phyloP scores from a whole-genome alignment of 2,113 vertebrate genomes.

The Paradisaea rubra region DNA sequence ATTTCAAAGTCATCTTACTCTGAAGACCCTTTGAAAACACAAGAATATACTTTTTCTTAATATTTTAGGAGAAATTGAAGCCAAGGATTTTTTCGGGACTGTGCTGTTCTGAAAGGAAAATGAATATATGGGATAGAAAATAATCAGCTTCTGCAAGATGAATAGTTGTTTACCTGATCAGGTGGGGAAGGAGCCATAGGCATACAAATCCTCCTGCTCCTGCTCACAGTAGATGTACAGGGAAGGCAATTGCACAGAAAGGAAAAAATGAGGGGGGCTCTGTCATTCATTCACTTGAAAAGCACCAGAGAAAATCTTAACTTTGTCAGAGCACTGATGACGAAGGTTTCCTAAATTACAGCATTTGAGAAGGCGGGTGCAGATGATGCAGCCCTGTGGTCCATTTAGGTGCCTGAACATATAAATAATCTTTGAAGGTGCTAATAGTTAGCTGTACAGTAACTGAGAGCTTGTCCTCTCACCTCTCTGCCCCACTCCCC shows the following conservation, averaged over 20 bases:
- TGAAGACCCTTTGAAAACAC: background rate
- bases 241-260: background rate
- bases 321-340: background rate
- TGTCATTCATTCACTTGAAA: background rate
- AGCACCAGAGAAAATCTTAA: background rate
- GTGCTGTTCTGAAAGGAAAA: background rate
- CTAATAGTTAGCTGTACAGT: background rate
- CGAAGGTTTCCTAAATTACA: background rate
- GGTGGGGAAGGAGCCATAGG: background rate
- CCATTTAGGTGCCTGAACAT: background rate
- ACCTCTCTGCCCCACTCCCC: background rate
- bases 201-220: background rate
- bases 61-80: background rate
- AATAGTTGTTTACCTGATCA: background rate
- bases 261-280: background rate
- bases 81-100: background rate
- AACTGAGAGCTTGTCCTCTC: background rate
- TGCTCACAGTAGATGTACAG: background rate
- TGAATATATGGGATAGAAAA: background rate
- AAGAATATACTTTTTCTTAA: background rate
- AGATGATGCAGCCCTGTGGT: background rate
- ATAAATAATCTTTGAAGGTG: conserved; percentile 2
- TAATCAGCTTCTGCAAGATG: background rate
- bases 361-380: background rate
- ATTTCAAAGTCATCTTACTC: background rate